Evolutionary conservation across 2,888 invertebrate species (phyloP).

Genomic region (Nasonia oneida): DNA sequence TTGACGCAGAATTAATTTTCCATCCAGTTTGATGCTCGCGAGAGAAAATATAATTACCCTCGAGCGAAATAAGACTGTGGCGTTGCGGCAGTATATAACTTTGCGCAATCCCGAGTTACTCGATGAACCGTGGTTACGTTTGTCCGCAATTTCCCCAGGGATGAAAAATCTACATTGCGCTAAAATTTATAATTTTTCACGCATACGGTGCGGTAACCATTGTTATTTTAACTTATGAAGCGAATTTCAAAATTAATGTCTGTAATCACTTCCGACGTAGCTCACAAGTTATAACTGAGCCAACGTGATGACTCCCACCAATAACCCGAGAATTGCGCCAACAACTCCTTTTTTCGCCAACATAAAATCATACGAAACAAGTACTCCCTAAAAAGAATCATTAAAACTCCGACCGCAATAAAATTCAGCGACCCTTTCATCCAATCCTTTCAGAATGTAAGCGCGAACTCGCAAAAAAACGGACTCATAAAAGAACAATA

Average conservation of each 20-base stretch:
- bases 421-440: not conserved
- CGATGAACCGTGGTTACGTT: slow-evolving; percentile 36
- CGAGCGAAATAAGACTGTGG: not conserved
- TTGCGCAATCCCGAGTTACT: slow-evolving; percentile 16
- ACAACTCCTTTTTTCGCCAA: not conserved
- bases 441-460: not conserved
- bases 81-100: not conserved
- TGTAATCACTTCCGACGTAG: not conserved
- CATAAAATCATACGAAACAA: not conserved
- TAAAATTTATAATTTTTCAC: not conserved
- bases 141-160: slow-evolving; percentile 41
- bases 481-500: not conserved
- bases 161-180: not conserved
- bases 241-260: not conserved
- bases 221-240: not conserved
- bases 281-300: not conserved
- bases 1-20: too few species aligned
- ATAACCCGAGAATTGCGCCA: not conserved
- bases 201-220: too few species aligned
- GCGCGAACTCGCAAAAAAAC: not conserved
- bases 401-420: not conserved
- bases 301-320: too few species aligned
- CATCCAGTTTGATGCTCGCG: too few species aligned
- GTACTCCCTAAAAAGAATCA: not conserved
- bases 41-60: not conserved